Base-by-base conservation (phyloP, 2,113 vertebrate species). In the mouse (Mus musculus) region DNA sequence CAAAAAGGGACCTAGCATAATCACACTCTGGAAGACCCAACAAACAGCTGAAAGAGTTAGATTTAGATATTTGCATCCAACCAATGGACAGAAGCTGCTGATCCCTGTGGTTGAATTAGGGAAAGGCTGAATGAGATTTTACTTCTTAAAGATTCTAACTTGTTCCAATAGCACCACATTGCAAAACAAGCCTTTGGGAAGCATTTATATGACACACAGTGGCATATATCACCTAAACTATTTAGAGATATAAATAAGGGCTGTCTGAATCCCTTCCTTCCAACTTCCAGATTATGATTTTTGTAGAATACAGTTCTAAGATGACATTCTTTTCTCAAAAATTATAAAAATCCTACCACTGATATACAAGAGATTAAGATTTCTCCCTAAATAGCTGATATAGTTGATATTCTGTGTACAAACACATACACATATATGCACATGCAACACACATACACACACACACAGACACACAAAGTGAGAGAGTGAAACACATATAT, bases 271-370 rank as follows among this genome's bases (percentile, higher is more conserved):
- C 4, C 9, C 63, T 5, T 73, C 67, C 3, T 33, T 33, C 72
- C 87, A 54, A 3, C 3, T 88, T 92, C 14, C 17, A 52, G 46
- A 91, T 42, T 91, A 9, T 84, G 59, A 90, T 3, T 1, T 93
- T 84, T 95, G 19, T 78, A 95, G 28, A 93, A 89, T 59, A 85
- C 2, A 86, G 46, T 67, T 92, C 16, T 67, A 94, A 52, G n/a
- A 67, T 95, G 76, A n/a, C 49, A 84, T 61, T 88, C 9, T 1
- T 30, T 24, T 80, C 22, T 76, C 7, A 82, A 78, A 80, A 24
- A 93, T 0, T 67, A 10, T 30, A 30, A 81, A 78, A 20, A 80
- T 33, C 10, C 73, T 77, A 54, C 12, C 26, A 36, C 87, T 33
- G 42, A 16, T 89, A 56, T 69, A 28, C 7, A 13, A 97, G 22